Conservation (phyloP, 2,888 invertebrate species). For the Athalia cordata region DNA sequence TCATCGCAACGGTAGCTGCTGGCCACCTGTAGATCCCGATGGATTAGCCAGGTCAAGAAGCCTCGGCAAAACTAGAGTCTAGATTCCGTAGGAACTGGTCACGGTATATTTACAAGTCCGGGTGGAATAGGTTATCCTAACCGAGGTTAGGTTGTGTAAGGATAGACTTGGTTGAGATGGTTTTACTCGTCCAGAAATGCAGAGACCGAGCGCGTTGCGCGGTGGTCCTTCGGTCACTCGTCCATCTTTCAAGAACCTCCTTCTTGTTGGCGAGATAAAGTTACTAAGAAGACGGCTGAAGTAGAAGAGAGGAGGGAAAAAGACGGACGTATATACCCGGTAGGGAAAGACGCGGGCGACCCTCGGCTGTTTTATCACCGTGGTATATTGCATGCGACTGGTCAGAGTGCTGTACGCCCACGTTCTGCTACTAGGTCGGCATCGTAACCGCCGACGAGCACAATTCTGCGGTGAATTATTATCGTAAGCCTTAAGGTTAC, state of each 20-base stretch:
- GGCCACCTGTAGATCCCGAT: conserved; percentile 41
- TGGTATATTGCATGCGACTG: conserved; percentile 38
- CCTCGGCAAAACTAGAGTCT: conserved; percentile 35
- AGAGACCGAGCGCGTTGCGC: background rate
- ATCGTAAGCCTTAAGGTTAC: conserved; percentile 41
- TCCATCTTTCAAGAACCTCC: conserved; percentile 11
- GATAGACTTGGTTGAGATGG: conserved; percentile 7
- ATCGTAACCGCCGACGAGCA: conserved; percentile 38
- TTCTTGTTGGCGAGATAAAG: conserved; percentile 36
- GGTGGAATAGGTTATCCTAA: conserved; percentile 19
- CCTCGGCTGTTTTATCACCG: conserved; percentile 41
- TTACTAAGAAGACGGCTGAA: conserved; percentile 36
- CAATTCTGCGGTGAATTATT: conserved; percentile 45
- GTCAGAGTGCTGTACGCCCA: conserved; percentile 40
- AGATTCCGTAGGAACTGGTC: conserved; percentile 39
- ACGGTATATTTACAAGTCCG: conserved; percentile 10
- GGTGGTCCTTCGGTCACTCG: conserved; percentile 36
- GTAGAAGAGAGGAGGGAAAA: conserved; percentile 1
- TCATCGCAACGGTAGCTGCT: conserved; percentile 37
- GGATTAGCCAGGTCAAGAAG: conserved; percentile 46
- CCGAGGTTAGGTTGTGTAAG: background rate
- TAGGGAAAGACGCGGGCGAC: conserved; percentile 19
- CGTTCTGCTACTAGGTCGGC: conserved; percentile 43
- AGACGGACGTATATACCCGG: conserved; percentile 10
- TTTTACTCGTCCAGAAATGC: background rate